These are phyloP conservation scores for Pseudomyrmex flavicornis DNA, from an alignment of 1,140 invertebrate species.

Conservation along the genomic window DNA sequence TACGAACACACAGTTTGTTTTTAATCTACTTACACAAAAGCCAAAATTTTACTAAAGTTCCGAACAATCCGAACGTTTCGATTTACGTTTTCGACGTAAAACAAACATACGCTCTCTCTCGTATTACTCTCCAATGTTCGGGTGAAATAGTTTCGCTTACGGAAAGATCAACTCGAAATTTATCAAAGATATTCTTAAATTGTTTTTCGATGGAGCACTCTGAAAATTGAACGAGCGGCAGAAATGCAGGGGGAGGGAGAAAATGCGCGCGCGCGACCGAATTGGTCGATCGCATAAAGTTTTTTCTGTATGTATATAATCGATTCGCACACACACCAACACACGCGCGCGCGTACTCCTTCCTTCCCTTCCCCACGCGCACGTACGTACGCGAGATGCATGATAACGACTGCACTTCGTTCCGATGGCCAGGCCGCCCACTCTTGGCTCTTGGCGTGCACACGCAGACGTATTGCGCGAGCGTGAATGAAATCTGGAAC, in stretches of 20 bases:
- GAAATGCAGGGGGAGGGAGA: neutral
- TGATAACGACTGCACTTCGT: constrained; percentile 52
- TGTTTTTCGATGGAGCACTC: constrained; percentile 54
- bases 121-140: neutral
- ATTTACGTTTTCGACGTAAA: too few relatives aligned
- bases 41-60: too few relatives aligned
- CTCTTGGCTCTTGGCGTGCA: constrained; percentile 10
- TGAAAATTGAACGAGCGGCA: constrained; percentile 37
- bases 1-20: neutral
- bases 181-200: constrained; percentile 45
- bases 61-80: too few relatives aligned
- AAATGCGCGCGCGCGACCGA: neutral
- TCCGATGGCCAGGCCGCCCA: constrained; percentile 36
- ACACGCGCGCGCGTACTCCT: neutral
- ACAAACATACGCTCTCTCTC: neutral
- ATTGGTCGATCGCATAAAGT: constrained; percentile 39
- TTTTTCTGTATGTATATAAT: constrained; percentile 2
- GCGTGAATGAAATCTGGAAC: constrained; percentile 57
- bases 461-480: constrained; percentile 46
- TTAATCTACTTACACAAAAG: neutral
- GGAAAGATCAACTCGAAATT: constrained; percentile 37
- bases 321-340: constrained; percentile 3
- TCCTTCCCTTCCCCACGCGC: neutral
- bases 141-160: neutral
- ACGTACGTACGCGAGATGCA: constrained; percentile 45